phyloP scores from a whole-genome alignment of 2,797 vertebrate species.

The Coranthus polyacanthus region DNA sequence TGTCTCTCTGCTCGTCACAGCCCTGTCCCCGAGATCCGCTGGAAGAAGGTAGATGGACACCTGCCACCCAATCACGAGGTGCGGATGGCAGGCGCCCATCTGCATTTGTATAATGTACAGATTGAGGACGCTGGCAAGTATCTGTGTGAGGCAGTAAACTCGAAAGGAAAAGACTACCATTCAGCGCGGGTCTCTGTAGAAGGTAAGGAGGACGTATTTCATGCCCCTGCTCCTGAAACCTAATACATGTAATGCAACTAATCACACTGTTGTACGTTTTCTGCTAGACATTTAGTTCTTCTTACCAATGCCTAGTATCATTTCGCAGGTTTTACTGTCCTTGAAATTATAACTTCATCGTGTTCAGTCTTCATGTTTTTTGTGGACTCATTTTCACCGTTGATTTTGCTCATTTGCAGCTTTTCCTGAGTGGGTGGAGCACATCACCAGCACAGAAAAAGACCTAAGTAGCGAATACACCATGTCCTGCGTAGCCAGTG shows the following conservation, averaged over 20 bases:
- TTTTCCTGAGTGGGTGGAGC: conserved; percentile 93
- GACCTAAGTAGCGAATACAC: conserved; percentile 91
- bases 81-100: conserved; percentile 89
- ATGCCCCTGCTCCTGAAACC: no score
- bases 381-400: neutral
- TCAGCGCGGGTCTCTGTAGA: conserved; percentile 90
- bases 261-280: neutral
- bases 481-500: conserved; percentile 92
- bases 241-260: neutral
- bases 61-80: conserved; percentile 89
- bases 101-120: conserved; percentile 93
- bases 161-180: conserved; percentile 92
- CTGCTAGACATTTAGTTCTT: neutral
- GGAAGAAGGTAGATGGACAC: conserved; percentile 90
- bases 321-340: conserved; percentile 14
- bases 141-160: conserved; percentile 93
- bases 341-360: neutral
- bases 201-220: conserved; percentile 85
- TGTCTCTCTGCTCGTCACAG: conserved; percentile 71
- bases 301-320: neutral
- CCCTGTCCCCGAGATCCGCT: conserved; percentile 94
- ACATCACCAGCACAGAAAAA: conserved; percentile 92
- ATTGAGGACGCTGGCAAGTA: conserved; percentile 92
- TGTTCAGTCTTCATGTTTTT: neutral
- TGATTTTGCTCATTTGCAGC: conserved; percentile 79